Evolutionary conservation across 2,888 invertebrate species (phyloP).

Genomic region (Corythucha ciliata): DNA sequence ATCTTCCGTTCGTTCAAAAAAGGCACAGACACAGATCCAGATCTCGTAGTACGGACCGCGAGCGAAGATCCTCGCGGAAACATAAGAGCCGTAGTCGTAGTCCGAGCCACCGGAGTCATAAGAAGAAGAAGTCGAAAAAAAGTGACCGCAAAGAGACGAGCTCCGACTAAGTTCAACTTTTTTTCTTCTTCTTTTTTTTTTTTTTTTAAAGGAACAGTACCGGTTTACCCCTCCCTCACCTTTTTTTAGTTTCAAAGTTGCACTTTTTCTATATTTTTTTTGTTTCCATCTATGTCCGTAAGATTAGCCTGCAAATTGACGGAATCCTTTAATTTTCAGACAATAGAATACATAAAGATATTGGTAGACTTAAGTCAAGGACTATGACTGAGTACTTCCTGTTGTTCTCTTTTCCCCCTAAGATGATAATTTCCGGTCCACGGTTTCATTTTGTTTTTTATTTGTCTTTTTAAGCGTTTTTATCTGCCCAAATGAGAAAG

Average conservation of each 20-base stretch:
- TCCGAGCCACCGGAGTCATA: slow-evolving; percentile 37
- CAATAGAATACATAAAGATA: too few species aligned
- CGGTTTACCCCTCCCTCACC: too few species aligned
- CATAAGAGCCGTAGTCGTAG: slow-evolving; percentile 38
- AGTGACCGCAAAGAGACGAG: slow-evolving; percentile 33
- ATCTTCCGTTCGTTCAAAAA: background rate
- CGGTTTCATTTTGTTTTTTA: too few species aligned
- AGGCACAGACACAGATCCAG: slow-evolving; percentile 36
- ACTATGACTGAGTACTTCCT: too few species aligned
- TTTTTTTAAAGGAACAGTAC: too few species aligned
- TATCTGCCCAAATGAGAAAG: too few species aligned
- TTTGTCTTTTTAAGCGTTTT: too few species aligned
- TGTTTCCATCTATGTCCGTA: background rate
- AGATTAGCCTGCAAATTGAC: background rate
- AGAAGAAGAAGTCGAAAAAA: slow-evolving; percentile 39
- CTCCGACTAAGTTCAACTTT: background rate
- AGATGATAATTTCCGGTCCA: too few species aligned
- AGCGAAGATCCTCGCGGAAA: slow-evolving; percentile 34
- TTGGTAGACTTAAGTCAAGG: too few species aligned
- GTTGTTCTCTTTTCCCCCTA: too few species aligned
- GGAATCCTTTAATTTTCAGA: background rate
- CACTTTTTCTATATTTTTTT: background rate
- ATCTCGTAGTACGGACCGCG: slow-evolving; percentile 34
- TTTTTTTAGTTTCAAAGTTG: background rate
- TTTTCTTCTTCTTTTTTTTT: slow-evolving; percentile 4